Conservation (phyloP, 2,113 vertebrate genomes). For the Fregetta grallaria region DNA sequence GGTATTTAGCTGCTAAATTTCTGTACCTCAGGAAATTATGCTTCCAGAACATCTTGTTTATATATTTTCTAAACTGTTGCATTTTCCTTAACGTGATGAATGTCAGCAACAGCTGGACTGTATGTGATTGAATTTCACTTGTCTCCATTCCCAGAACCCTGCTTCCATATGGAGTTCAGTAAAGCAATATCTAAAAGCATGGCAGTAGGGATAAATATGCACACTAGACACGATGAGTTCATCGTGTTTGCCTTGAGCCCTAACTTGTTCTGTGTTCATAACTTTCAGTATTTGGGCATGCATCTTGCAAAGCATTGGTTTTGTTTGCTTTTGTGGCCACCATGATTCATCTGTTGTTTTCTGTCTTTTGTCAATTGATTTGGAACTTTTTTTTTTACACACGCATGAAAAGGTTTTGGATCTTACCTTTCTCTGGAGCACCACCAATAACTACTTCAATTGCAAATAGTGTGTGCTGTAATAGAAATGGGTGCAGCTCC, state of each 20-base stretch:
- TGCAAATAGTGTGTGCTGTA: not conserved
- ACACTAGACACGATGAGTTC: not conserved
- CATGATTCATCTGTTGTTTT: not conserved
- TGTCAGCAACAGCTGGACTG: conserved; percentile 62
- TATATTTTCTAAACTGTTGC: conserved; percentile 52
- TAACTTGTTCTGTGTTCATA: not conserved
- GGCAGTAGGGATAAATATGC: not conserved
- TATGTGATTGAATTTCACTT: conserved; percentile 52
- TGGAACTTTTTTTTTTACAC: not conserved
- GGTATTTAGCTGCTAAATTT: conserved; percentile 45
- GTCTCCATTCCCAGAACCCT: conserved; percentile 43
- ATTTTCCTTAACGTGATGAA: conserved; percentile 42
- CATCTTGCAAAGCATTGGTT: not conserved
- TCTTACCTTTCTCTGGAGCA: conserved; percentile 8
- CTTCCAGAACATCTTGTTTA: conserved; percentile 62
- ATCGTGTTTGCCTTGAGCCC: not conserved
- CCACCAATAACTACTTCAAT: not conserved
- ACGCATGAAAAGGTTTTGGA: not conserved
- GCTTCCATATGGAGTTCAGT: conserved; percentile 45
- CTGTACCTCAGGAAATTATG: conserved; percentile 25
- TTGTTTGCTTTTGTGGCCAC: conserved; percentile 12
- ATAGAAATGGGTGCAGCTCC: not conserved
- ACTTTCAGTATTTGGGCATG: not conserved
- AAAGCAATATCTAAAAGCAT: conserved; percentile 4
- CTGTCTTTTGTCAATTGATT: not conserved